Evolutionary conservation across 2,888 invertebrate genomes (phyloP), one percentile per base, ranked within the genome.

Genomic region (Chironomus riparius): DNA sequence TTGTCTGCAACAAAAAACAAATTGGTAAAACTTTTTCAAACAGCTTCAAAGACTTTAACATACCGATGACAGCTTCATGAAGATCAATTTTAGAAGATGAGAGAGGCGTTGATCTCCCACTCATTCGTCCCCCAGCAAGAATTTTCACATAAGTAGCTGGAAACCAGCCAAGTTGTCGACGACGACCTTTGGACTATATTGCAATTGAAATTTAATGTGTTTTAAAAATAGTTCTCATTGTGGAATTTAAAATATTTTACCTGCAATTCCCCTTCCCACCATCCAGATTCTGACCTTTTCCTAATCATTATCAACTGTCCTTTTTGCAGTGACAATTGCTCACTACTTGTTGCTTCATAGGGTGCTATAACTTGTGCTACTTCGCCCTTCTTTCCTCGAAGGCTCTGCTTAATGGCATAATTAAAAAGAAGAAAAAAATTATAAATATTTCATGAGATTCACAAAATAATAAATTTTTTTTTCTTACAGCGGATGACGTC

Each of bases 241-340:
- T 24, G 38, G 38, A 38, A 38, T 10, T 38, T 38, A 1, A 38
- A 38, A 10, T 38, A 38, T 38, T n/a, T 65, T 15, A 73, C 97
- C 86, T 97, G 97, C 65, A 98, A 85, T 84, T 99, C 98, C 1
- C 99, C 99, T 86, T 99, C 98, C 98, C 98, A 99, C 99, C 99
- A 99, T 21, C 99, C 99, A 70, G 94, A 94, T 80, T 94, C 92
- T 0, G 96, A 95, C 82, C 97, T 98, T 86, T 98, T 98, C 22
- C 96, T 88, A n/a, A 99, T 94, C 87, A 95, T 93, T 77, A 98
- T 91, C 76, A 98, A 86, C 81, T 98, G 98, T 0, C 98, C 98
- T 77, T 94, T 91, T 79, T 91, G 89, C 47, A 99, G 86, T 15
- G 93, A 92, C 61, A 99, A 86, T 83, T 99, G 99, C 81, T 98